Evolutionary conservation across 2,113 vertebrate genomes (phyloP).

Genomic region (Condylura cristata): DNA sequence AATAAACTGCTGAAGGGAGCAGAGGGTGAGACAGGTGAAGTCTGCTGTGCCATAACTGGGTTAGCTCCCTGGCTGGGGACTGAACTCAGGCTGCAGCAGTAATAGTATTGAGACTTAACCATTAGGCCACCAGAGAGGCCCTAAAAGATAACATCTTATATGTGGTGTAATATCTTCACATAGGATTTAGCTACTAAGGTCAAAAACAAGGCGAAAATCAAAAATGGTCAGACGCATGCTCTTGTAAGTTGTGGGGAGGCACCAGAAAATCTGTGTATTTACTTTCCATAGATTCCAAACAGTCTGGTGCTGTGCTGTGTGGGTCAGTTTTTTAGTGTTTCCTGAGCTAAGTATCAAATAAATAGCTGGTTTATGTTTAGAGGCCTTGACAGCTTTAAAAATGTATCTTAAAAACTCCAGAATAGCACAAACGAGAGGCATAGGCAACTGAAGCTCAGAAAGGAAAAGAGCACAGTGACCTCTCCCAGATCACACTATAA

Average conservation of each 20-base stretch:
- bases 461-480: background rate
- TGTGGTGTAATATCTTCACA: background rate
- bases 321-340: background rate
- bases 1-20: too few species aligned
- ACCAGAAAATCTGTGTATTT: background rate
- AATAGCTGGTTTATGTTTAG: background rate
- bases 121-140: too few species aligned
- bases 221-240: background rate
- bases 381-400: background rate
- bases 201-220: slow-evolving; percentile 17
- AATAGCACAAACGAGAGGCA: background rate
- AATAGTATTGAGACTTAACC: too few species aligned
- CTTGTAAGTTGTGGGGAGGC: background rate
- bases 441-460: background rate
- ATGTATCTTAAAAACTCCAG: background rate
- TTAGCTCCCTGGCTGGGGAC: too few species aligned
- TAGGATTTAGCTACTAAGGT: background rate
- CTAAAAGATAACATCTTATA: background rate
- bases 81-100: too few species aligned
- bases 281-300: background rate
- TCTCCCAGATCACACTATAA: background rate
- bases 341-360: slow-evolving; percentile 22
- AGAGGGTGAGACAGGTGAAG: too few species aligned
- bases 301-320: background rate
- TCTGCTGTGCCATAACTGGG: too few species aligned